Evolutionary conservation across 2,888 invertebrate species (phyloP).

Genomic region (Aphidoletes aphidimyza): DNA sequence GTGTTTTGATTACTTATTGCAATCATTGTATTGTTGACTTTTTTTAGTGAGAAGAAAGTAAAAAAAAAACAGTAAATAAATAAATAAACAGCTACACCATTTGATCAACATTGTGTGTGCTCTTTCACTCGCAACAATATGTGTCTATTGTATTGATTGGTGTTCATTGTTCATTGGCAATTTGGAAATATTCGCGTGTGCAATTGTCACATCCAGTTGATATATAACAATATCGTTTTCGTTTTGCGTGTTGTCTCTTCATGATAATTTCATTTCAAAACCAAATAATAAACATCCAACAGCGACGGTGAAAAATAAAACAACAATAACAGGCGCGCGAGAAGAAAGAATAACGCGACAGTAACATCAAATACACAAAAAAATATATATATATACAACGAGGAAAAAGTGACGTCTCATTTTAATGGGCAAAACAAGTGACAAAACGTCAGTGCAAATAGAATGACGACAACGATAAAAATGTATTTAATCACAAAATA

Average conservation of each 20-base stretch:
- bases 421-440: slow-evolving; percentile 43
- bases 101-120: neutral
- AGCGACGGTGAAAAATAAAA: neutral
- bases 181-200: neutral
- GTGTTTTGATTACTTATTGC: slow-evolving; percentile 46
- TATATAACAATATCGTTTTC: neutral
- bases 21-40: neutral
- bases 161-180: slow-evolving; percentile 11
- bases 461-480: neutral
- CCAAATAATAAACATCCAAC: neutral
- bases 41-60: neutral
- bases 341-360: too few species aligned
- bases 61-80: too few species aligned
- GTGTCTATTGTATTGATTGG: slow-evolving; percentile 14
- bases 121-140: too few species aligned
- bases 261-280: neutral
- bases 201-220: slow-evolving; percentile 5
- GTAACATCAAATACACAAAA: too few species aligned
- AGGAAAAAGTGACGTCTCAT: slow-evolving; percentile 20
- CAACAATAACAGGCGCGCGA: too few species aligned
- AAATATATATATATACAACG: too few species aligned
- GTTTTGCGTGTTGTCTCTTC: neutral
- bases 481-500: neutral
- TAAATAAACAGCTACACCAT: too few species aligned
- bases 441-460: neutral